Evolutionary conservation across 2,113 vertebrate genomes (phyloP).

Genomic region (Pipra filicauda): DNA sequence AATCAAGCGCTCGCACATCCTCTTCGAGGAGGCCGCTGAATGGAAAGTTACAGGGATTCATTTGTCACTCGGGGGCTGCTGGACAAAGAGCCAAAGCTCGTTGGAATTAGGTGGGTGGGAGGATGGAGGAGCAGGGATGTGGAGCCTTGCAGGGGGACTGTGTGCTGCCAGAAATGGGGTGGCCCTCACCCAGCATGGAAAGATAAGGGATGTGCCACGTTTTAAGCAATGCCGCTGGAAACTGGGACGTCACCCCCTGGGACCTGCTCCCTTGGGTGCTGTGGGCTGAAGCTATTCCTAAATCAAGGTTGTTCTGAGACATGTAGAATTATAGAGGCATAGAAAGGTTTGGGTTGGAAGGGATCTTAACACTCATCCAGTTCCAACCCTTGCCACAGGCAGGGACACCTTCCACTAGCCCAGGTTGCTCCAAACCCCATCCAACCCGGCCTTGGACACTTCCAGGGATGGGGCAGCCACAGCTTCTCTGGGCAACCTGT

Average conservation of each 20-base stretch:
- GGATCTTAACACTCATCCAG: accelerated
- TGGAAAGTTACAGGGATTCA: neutral
- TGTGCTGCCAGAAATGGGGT: neutral
- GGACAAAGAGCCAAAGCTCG: neutral
- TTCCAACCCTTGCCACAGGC: neutral
- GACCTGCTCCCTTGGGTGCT: accelerated
- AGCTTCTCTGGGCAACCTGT: neutral
- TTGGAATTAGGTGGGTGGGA: neutral
- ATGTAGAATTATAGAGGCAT: accelerated
- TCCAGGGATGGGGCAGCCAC: neutral
- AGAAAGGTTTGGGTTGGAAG: neutral
- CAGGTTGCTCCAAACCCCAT: accelerated
- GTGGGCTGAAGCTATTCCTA: neutral
- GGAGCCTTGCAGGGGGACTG: neutral
- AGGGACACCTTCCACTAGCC: neutral
- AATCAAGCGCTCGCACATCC: slow-evolving; percentile 15
- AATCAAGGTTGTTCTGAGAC: neutral
- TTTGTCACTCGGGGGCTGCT: neutral
- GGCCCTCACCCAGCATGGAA: neutral
- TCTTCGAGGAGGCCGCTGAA: neutral
- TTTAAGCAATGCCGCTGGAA: neutral
- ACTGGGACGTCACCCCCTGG: neutral
- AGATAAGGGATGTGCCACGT: accelerated
- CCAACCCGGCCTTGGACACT: neutral
- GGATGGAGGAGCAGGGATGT: neutral